These are phyloP conservation scores for Microcebus murinus DNA, from an alignment of 2,113 vertebrate species.

Conservation along the genomic window DNA sequence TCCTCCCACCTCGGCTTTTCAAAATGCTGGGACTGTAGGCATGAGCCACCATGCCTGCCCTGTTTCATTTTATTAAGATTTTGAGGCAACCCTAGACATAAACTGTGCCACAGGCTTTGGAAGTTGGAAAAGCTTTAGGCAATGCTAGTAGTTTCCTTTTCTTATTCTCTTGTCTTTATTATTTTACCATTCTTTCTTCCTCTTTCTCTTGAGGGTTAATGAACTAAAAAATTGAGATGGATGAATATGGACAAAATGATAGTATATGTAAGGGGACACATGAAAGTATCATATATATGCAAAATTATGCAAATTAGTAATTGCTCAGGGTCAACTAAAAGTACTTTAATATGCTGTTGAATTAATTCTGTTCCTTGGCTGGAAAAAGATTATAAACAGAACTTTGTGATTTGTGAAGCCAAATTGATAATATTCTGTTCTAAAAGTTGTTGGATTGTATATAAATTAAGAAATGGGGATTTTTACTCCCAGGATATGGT, in stretches of 20 bases:
- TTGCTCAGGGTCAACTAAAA: slow-evolving; percentile 69
- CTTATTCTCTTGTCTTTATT: neutral
- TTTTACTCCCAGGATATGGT: slow-evolving; percentile 43
- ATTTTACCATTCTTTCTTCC: neutral
- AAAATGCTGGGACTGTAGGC: too few relatives aligned
- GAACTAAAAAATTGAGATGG: slow-evolving; percentile 7
- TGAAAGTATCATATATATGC: slow-evolving; percentile 7
- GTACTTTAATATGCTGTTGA: slow-evolving; percentile 32
- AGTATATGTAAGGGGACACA: neutral
- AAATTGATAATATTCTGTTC: slow-evolving; percentile 49
- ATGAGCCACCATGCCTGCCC: too few relatives aligned
- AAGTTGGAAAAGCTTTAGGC: neutral
- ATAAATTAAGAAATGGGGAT: slow-evolving; percentile 49
- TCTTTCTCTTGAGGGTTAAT: neutral
- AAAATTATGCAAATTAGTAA: slow-evolving; percentile 57
- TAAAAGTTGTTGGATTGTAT: slow-evolving; percentile 45
- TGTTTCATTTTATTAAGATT: neutral
- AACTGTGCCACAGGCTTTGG: neutral
- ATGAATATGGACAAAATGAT: neutral
- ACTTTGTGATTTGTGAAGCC: slow-evolving; percentile 46
- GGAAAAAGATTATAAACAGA: slow-evolving; percentile 24
- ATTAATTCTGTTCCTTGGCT: slow-evolving; percentile 50
- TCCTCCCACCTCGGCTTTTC: too few relatives aligned
- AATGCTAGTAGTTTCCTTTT: neutral
- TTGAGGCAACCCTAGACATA: too few relatives aligned